These are phyloP conservation scores for Halichoerus grypus DNA, from an alignment of 2,113 vertebrate genomes.

Conservation along the genomic window DNA sequence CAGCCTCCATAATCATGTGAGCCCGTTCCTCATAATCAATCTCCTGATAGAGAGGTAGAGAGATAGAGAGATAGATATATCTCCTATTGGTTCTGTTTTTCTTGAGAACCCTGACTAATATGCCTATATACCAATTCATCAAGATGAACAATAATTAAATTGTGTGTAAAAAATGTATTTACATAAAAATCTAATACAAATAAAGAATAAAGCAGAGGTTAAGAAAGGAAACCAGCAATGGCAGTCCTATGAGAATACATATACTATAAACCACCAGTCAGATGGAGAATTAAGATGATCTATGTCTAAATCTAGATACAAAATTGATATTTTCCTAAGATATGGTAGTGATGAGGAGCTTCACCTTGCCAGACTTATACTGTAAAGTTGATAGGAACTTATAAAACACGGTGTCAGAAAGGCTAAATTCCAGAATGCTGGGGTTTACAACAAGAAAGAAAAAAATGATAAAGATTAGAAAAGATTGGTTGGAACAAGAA, in stretches of 20 bases:
- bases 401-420: neutral
- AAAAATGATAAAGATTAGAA: neutral
- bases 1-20: neutral
- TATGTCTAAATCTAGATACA: neutral
- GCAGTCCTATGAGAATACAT: neutral
- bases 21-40: neutral
- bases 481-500: conserved; percentile 37
- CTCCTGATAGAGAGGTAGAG: neutral
- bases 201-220: neutral
- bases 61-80: neutral
- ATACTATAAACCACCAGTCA: neutral
- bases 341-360: neutral
- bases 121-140: neutral
- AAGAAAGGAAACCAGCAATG: conserved; percentile 6
- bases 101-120: neutral
- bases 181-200: neutral
- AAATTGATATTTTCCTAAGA: neutral
- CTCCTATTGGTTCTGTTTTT: neutral
- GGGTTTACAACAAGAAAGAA: neutral
- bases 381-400: neutral
- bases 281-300: neutral
- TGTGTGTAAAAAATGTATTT: neutral
- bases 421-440: neutral
- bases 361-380: neutral
- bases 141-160: neutral